Conservation (phyloP, 1,140 invertebrate genomes). For the Augochlora pura region DNA sequence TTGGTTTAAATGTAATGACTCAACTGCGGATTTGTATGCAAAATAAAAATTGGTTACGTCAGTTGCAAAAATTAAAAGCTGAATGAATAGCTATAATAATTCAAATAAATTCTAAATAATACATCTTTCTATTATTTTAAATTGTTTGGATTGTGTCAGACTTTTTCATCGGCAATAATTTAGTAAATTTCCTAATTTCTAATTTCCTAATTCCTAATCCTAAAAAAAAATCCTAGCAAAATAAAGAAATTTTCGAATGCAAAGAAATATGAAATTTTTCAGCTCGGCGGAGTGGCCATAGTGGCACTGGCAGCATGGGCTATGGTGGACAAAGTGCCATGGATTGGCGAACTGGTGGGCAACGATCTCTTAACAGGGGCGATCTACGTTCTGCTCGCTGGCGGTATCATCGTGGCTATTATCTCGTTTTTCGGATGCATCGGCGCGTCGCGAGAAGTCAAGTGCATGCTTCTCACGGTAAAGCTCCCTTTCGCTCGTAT, state of each 20-base stretch:
- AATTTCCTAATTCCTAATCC: too few species aligned
- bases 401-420: constrained; percentile 87
- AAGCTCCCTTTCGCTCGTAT: constrained; percentile 62
- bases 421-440: constrained; percentile 92
- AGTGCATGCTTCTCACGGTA: constrained; percentile 93
- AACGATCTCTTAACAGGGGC: constrained; percentile 91
- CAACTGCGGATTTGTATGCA: too few species aligned
- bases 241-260: too few species aligned
- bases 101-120: too few species aligned
- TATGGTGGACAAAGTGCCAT: constrained; percentile 87
- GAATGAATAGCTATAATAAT: too few species aligned
- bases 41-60: too few species aligned
- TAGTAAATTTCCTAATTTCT: too few species aligned
- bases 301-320: constrained; percentile 90
- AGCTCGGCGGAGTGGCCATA: constrained; percentile 90
- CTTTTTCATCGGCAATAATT: too few species aligned
- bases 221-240: background rate
- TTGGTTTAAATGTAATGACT: too few species aligned
- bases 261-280: constrained; percentile 41
- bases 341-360: constrained; percentile 89
- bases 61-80: too few species aligned
- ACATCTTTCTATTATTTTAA: too few species aligned
- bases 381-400: constrained; percentile 89
- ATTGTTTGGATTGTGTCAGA: too few species aligned
- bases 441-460: constrained; percentile 92